Evolutionary conservation across 2,888 invertebrate species (phyloP), one percentile per base, ranked within the genome.

Genomic region (Leptopterna dolabrata): DNA sequence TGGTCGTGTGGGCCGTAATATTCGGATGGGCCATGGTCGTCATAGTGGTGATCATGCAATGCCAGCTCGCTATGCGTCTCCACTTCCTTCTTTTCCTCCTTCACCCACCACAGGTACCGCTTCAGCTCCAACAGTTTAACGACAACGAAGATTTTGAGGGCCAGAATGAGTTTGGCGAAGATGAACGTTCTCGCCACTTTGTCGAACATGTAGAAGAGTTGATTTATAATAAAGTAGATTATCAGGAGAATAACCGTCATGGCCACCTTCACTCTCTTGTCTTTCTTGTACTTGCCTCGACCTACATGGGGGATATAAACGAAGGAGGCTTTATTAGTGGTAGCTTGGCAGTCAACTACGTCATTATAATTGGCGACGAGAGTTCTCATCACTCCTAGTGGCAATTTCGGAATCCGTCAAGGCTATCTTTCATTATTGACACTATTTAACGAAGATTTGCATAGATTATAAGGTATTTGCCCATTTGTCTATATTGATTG

Each of bases 121-220:
- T 89, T 89, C 83, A 89, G 86, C 76, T 89, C 89, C 80, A 89
- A 82, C 30, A 88, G 70, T 81, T 89, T 89, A 29, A 89, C 88
- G 45, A 89, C 83, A 11, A 89, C 87, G 88, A 87, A 89, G 87
- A 88, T 84, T 87, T 89, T 89, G 86, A 88, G 86, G 43, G 88
- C 88, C 29, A 89, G 55, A 45, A 88, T 86, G 70, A 89, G 83
- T 78, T 88, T 88, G 55, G 89, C 89, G 88, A 89, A 89, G 16
- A 89, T 88, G 41, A 86, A 87, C 63, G 89, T 89, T 78, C 89
- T 71, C 19, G 87, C 89, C 71, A 89, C 85, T 70, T 89, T 88
- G 88, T 89, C 89, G 87, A 89, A 88, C 89, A 89, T 88, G 87
- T 88, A 88, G 89, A 89, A 89, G 41, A 89, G 88, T 76, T 87